Evolutionary conservation across 2,113 vertebrate genomes (phyloP), one percentile per base, ranked within the genome.

Genomic region (Tetrao urogallus): DNA sequence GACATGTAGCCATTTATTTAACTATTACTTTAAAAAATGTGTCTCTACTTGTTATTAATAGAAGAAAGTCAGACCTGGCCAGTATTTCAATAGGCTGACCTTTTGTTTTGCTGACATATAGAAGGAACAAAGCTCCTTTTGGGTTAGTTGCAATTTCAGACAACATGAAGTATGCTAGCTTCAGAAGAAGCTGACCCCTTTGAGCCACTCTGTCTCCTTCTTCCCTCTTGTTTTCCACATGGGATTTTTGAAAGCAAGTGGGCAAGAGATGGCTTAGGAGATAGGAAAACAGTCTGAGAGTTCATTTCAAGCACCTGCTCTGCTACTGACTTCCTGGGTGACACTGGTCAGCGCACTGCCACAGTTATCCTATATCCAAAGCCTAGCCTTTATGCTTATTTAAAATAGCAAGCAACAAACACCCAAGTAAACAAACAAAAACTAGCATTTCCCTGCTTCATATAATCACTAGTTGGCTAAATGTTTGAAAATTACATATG

Each of bases 1-100:
- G 97, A 97, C 97, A 96, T 95, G 92, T 92, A 97, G 94, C 94
- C 97, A 97, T 98, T 98, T 97, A 97, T 97, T 97, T 97, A 98
- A 97, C 96, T 95, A 81, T 96, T 97, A 95, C 95, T 97, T 96
- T 97, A 96, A 97, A 98, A 97, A 97, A 97, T 95, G 90, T 97
- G 95, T 97, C 93, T 97, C 94, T 90, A 80, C 92, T 95, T 94
- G 94, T 97, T 96, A 96, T 96, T 97, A 97, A 97, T 97, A 96
- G 96, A 97, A 96, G 88, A 96, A 97, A 97, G 88, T 97, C 96
- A 96, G 93, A 72, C 95, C 93, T 93, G 76, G 94, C 94, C 97
- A 96, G 96, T 97, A 97, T 97, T 96, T 98, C 94, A 95, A 72
- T 96, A 93, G 92, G 58, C 84, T 97, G 94, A 97, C 97, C 91